These are phyloP conservation scores for Phenganax stokvisi DNA, from an alignment of 92 coral and sea anemone genomes.

Conservation along the genomic window DNA sequence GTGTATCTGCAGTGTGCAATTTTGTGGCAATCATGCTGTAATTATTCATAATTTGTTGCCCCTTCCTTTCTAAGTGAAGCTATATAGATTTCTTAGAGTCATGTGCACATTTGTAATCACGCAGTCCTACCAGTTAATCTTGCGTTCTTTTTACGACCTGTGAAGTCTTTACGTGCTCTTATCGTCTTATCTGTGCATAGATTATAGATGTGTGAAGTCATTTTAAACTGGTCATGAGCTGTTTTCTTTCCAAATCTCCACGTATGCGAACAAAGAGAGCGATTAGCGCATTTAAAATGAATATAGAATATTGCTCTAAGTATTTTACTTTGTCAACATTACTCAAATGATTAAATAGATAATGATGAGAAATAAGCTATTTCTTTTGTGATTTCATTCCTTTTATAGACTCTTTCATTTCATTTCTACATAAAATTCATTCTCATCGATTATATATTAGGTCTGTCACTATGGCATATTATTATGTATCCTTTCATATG, in stretches of 20 bases:
- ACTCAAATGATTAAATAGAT: neutral
- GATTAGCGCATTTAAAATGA: neutral
- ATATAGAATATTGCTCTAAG: neutral
- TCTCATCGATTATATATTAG: too few relatives aligned
- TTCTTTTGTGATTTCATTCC: too few relatives aligned
- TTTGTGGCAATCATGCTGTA: constrained; percentile 24
- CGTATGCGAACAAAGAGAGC: neutral
- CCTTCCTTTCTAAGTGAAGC: neutral
- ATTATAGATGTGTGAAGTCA: constrained; percentile 1
- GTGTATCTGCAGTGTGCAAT: constrained; percentile 19
- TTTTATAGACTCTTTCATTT: too few relatives aligned
- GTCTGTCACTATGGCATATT: too few relatives aligned
- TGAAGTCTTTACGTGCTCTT: neutral
- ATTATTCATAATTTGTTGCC: constrained; percentile 27
- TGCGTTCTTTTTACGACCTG: constrained; percentile 13
- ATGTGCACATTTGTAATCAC: constrained; percentile 18
- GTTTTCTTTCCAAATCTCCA: constrained; percentile 20
- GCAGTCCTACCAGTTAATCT: constrained; percentile 9
- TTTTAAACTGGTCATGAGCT: neutral
- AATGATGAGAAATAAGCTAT: neutral
- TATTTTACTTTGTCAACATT: neutral
- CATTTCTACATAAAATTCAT: too few relatives aligned
- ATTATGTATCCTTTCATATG: too few relatives aligned
- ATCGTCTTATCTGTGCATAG: constrained; percentile 13
- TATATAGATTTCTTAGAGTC: neutral